Evolutionary conservation across 2,888 invertebrate species (phyloP), one percentile per base, ranked within the genome.

Genomic region (Mimumesa dahlbomi): DNA sequence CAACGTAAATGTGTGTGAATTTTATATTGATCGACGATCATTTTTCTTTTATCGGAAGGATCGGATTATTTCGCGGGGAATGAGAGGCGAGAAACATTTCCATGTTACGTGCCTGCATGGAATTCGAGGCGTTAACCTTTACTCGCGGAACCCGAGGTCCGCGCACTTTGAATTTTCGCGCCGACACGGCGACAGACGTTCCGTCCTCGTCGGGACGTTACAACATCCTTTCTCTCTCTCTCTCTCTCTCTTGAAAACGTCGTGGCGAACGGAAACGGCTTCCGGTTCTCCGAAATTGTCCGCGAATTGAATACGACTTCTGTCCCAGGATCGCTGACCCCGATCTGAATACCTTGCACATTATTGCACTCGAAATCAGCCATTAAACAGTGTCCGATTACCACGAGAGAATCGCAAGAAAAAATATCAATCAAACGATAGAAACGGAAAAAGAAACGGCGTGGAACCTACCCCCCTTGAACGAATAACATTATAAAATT

Each of bases 201-300:
- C 19, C 7, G 18, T 13, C 29, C 45, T 45, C 38, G 40, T 71
- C 53, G 48, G 3, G 6, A 4, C 31, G 54, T 68, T 63, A 68
- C 64, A 58, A 69, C 58, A 54, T 69, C 70, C 62, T n/a, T n/a
- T n/a, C n/a, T n/a, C n/a, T n/a, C n/a, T n/a, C n/a, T n/a, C n/a
- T n/a, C n/a, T n/a, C n/a, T n/a, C n/a, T n/a, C n/a, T 69, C 50
- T 3, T 6, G 36, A 19, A 36, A 38, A 49, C 40, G 57, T 40
- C 45, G 53, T 54, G 72, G 16, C 49, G 50, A 59, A 29, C 72
- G 72, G 72, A 72, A 72, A 69, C 45, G 64, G 50, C 70, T 69
- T 72, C 64, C 70, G 58, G 70, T 54, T 59, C 69, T 53, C 11
- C 48, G 53, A 49, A 69, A 69, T 62, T 50, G 50, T 50, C 21